These are phyloP conservation scores for Hipparchia semele DNA, from an alignment of 2,888 invertebrate species.

Conservation along the genomic window DNA sequence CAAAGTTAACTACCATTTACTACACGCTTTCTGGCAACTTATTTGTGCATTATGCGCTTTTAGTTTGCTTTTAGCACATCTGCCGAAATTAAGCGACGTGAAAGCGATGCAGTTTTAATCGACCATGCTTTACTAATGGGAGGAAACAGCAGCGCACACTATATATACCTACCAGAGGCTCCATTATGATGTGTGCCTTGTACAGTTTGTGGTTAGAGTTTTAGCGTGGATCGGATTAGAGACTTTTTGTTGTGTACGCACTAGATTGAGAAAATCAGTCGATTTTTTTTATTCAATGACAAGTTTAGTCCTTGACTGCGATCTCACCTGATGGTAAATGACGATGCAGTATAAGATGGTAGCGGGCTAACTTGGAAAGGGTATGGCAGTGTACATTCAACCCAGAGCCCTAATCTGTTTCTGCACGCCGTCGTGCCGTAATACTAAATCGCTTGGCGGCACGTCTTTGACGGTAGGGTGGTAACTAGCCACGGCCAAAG, in stretches of 20 bases:
- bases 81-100: slow-evolving; percentile 18
- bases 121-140: slow-evolving; percentile 10
- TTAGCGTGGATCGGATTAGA: not conserved
- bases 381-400: too few relatives aligned
- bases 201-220: not conserved
- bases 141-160: not conserved
- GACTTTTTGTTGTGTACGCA: not conserved
- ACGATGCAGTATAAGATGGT: too few relatives aligned
- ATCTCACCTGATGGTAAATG: too few relatives aligned
- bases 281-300: too few relatives aligned
- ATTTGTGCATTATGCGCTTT: not conserved
- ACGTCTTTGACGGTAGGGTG: too few relatives aligned
- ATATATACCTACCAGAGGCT: not conserved
- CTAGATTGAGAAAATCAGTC: too few relatives aligned
- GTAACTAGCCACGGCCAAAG: too few relatives aligned
- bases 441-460: too few relatives aligned
- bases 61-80: slow-evolving; percentile 15
- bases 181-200: not conserved
- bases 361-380: too few relatives aligned
- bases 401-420: too few relatives aligned
- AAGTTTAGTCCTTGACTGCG: too few relatives aligned
- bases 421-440: too few relatives aligned
- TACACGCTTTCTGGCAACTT: not conserved
- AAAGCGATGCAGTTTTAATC: slow-evolving; percentile 18
- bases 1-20: not conserved